phyloP scores from a whole-genome alignment of 2,113 vertebrate genomes.

The Bubo blakistoni region DNA sequence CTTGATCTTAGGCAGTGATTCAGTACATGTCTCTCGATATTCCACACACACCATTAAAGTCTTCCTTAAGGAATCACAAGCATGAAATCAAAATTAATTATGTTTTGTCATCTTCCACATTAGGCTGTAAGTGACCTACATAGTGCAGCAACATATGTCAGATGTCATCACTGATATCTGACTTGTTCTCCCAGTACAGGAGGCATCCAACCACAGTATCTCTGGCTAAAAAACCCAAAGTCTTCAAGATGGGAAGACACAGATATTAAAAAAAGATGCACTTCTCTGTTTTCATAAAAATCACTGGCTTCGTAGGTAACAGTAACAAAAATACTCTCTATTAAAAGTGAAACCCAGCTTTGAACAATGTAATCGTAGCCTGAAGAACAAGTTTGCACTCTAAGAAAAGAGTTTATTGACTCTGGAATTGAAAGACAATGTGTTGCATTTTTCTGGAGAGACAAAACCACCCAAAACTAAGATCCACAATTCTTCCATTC shows the following conservation, averaged over 20 bases:
- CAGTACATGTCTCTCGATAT: not conserved
- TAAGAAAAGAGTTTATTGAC: not conserved
- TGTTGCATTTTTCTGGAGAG: not conserved
- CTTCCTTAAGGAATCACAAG: conserved; percentile 19
- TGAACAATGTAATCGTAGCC: not conserved
- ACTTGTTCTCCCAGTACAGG: not conserved
- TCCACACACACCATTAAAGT: not conserved
- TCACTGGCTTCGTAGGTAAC: not conserved
- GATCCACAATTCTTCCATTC: not conserved
- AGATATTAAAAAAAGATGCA: not conserved
- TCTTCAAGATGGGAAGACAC: not conserved
- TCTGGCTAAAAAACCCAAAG: not conserved
- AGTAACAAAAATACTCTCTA: not conserved
- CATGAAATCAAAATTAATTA: conserved; percentile 44
- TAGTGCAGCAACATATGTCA: conserved; percentile 17
- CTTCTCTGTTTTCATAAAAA: not conserved
- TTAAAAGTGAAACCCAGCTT: not conserved
- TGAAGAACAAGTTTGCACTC: not conserved
- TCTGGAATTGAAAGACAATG: not conserved
- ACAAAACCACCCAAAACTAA: not conserved
- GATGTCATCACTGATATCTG: conserved; percentile 16
- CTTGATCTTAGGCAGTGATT: not conserved
- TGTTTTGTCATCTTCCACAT: conserved; percentile 8
- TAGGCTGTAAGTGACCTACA: conserved; percentile 26
- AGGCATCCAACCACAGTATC: not conserved